phyloP scores from a whole-genome alignment of 2,113 vertebrate species.

The Falcunculus frontatus region DNA sequence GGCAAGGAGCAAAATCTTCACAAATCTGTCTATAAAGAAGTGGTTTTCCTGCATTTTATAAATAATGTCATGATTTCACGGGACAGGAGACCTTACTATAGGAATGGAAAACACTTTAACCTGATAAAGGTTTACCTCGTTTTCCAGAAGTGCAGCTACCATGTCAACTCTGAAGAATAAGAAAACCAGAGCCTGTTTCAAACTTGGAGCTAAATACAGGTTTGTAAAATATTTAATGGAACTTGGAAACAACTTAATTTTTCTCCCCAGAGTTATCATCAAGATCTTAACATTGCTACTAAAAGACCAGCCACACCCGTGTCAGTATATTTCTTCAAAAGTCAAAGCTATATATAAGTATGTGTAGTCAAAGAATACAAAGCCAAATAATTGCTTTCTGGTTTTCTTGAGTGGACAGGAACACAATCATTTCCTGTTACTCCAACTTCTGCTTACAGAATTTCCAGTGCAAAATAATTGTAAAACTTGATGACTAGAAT shows the following conservation, averaged over 20 bases:
- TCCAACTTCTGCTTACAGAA: not conserved
- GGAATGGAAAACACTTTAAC: not conserved
- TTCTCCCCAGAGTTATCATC: not conserved
- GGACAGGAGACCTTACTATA: not conserved
- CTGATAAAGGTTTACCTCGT: not conserved
- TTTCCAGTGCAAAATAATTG: slow-evolving; percentile 2
- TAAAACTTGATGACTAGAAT: slow-evolving; percentile 15
- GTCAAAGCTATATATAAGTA: not conserved
- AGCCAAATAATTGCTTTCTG: not conserved
- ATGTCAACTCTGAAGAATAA: not conserved
- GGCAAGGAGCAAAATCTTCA: not conserved
- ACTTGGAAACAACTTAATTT: not conserved
- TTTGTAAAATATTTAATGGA: not conserved
- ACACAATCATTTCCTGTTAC: slow-evolving; percentile 10
- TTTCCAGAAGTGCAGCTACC: not conserved
- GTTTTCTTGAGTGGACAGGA: not conserved
- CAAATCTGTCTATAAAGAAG: not conserved
- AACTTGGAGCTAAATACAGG: not conserved
- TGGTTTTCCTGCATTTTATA: not conserved
- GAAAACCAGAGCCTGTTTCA: not conserved
- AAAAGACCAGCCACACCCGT: not conserved
- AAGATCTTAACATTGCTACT: not conserved
- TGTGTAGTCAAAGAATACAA: not conserved
- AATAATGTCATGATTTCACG: not conserved
- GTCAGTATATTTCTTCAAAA: not conserved